Conservation (phyloP, 37 sponge, comb jelly and placozoan species). For the Ianthella basta region DNA sequence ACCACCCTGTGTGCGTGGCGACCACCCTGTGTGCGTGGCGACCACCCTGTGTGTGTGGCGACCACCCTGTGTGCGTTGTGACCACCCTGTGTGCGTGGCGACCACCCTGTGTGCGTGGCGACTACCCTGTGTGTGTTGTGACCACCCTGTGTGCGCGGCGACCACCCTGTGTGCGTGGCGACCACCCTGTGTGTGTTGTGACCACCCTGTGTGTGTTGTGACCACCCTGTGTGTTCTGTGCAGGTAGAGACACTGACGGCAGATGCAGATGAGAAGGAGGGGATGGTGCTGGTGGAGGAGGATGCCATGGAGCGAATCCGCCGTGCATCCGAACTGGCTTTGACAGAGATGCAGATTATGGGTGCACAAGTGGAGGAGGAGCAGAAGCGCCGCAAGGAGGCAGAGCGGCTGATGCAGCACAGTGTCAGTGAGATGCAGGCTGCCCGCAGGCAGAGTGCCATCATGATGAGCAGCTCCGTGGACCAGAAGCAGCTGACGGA, state of each 20-base stretch:
- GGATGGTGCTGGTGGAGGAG: slow-evolving; percentile 17
- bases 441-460: slow-evolving; percentile 44
- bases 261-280: slow-evolving; percentile 37
- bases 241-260: slow-evolving; percentile 18
- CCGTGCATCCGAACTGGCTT: slow-evolving; percentile 3
- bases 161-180: too few species aligned
- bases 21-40: too few species aligned
- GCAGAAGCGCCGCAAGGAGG: not conserved
- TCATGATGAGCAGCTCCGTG: slow-evolving; percentile 21
- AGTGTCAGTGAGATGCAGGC: slow-evolving; percentile 30
- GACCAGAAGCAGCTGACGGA: slow-evolving; percentile 37
- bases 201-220: too few species aligned
- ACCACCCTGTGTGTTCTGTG: not conserved
- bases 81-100: too few species aligned
- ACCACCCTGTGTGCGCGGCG: too few species aligned
- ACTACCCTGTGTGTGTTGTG: too few species aligned
- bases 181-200: too few species aligned
- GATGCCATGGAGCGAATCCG: slow-evolving; percentile 33
- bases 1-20: too few species aligned
- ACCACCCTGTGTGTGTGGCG: too few species aligned
- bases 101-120: too few species aligned
- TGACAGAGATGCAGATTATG: slow-evolving; percentile 9
- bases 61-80: too few species aligned
- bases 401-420: not conserved
- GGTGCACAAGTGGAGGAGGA: slow-evolving; percentile 10